phyloP scores from a whole-genome alignment of 1,140 invertebrate species.

The Drosophila tsacasi region DNA sequence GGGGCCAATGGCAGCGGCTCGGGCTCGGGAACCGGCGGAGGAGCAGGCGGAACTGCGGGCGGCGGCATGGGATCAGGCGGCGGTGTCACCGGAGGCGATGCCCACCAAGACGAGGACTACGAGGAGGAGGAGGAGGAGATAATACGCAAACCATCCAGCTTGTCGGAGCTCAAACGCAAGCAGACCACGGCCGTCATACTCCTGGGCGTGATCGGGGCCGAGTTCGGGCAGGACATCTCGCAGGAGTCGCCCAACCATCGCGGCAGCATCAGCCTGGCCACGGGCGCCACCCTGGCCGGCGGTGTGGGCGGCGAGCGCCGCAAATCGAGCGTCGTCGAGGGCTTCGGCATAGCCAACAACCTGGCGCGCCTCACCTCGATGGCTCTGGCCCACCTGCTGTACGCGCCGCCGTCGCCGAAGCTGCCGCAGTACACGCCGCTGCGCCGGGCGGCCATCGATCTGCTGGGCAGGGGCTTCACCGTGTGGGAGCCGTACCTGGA shows the following conservation, averaged over 20 bases:
- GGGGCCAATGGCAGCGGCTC: slow-evolving; percentile 13
- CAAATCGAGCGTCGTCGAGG: slow-evolving; percentile 94
- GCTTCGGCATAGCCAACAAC: slow-evolving; percentile 95
- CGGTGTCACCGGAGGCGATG: slow-evolving; percentile 18
- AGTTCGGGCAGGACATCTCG: slow-evolving; percentile 97
- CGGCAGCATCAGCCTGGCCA: slow-evolving; percentile 85
- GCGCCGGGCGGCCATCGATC: slow-evolving; percentile 97
- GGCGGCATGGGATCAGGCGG: slow-evolving; percentile 6
- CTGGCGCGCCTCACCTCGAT: slow-evolving; percentile 96
- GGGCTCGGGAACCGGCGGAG: not conserved
- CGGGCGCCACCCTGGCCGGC: slow-evolving; percentile 20
- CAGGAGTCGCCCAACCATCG: slow-evolving; percentile 87
- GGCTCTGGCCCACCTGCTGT: slow-evolving; percentile 96
- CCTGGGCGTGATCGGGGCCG: slow-evolving; percentile 98
- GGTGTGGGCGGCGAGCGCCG: slow-evolving; percentile 86
- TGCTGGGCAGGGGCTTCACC: slow-evolving; percentile 97
- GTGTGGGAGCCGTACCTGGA: slow-evolving; percentile 99
- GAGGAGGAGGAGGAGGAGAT: slow-evolving; percentile 94
- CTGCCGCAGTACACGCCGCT: slow-evolving; percentile 95
- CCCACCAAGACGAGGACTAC: slow-evolving; percentile 88
- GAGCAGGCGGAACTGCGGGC: not conserved
- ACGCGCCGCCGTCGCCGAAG: slow-evolving; percentile 92
- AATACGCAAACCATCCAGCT: slow-evolving; percentile 92
- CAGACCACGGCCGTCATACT: slow-evolving; percentile 99
- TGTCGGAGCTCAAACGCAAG: slow-evolving; percentile 95